Base-by-base conservation (phyloP, 30 jellyfish, hydroid and myxozoan genomes). In the Rhopilema esculentum region DNA sequence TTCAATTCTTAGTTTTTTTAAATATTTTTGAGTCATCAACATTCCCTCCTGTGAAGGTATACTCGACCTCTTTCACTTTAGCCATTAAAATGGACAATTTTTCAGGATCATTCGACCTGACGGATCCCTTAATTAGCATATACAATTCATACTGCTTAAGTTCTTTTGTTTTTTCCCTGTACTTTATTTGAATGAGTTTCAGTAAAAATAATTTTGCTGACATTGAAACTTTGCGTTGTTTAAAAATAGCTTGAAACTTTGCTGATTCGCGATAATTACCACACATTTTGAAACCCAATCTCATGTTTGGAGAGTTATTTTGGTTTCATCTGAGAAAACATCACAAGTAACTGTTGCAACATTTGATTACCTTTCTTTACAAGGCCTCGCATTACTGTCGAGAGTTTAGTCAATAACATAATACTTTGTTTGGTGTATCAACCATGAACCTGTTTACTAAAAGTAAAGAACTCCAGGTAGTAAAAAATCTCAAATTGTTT, bases 41-140 rank as follows among this genome's bases (percentile, higher is more conserved):
- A 77, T 77, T 4, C 80, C 48, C 88, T 77, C 88, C 53, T 8
- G 80, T 77, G 2, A 4, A 51, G 20, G 88, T 30, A 77, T 77
- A 77, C 88, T 77, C 88, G 29, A 50, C 88, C 82, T 75, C 86
- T 75, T 75, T 75, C 86, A 77, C 88, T 77, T 77, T 72, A 6
- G 84, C 84, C 49, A 27, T 83, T 77, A 77, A 77, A 33, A 77
- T 77, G n/a, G 88, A 77, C 80, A 77, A 75, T 2, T 75, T 40
- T 40, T 75, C 9, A 40, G 73, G 49, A 25, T 32, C 25, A 75
- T 16, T 72, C 86, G 16, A 75, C 79, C 23, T 75, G 25, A 75
- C 86, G 4, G 86, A 75, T 25, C 15, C 27, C 86, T 40, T 40
- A 1, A 75, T 75, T 75, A 72, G 86, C 8, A 75, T 75, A 40